Evolutionary conservation across 1,140 invertebrate species (phyloP).

Genomic region (Cydia amplana): DNA sequence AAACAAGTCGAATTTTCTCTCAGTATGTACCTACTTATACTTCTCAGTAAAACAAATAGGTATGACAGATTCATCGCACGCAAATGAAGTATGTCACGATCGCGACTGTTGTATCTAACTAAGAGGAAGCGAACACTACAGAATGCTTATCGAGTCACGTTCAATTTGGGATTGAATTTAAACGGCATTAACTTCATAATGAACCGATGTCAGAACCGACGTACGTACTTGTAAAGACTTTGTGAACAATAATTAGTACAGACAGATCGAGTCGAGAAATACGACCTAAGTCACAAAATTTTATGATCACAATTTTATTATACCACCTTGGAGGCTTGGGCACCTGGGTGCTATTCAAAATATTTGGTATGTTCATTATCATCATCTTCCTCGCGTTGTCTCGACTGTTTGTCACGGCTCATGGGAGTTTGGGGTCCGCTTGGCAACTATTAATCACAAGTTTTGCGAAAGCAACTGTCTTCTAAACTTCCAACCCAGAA

Average conservation of each 20-base stretch:
- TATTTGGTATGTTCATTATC: too few species aligned
- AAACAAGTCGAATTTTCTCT: background rate
- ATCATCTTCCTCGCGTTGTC: too few species aligned
- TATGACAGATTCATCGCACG: background rate
- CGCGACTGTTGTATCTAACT: background rate
- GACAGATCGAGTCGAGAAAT: too few species aligned
- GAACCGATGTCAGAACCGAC: background rate
- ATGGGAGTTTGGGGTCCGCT: too few species aligned
- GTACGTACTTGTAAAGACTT: background rate
- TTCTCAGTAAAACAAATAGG: background rate
- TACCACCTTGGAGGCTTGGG: too few species aligned
- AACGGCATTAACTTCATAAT: background rate
- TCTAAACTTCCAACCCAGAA: too few species aligned
- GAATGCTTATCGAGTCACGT: constrained; percentile 9
- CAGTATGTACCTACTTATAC: background rate
- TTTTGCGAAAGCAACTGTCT: too few species aligned
- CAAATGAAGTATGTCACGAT: constrained; percentile 6
- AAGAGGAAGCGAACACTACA: background rate
- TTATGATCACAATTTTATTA: too few species aligned
- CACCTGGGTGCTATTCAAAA: too few species aligned
- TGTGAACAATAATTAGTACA: background rate
- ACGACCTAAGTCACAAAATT: too few species aligned
- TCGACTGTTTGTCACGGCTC: too few species aligned
- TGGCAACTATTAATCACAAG: too few species aligned
- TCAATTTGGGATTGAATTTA: background rate